A percentile compares a stretch with the other conserved stretches of the same genome.
These are phyloP conservation scores for Clitarchus hookeri DNA, from an alignment of 2,888 invertebrate genomes.

Conservation along the genomic window DNA sequence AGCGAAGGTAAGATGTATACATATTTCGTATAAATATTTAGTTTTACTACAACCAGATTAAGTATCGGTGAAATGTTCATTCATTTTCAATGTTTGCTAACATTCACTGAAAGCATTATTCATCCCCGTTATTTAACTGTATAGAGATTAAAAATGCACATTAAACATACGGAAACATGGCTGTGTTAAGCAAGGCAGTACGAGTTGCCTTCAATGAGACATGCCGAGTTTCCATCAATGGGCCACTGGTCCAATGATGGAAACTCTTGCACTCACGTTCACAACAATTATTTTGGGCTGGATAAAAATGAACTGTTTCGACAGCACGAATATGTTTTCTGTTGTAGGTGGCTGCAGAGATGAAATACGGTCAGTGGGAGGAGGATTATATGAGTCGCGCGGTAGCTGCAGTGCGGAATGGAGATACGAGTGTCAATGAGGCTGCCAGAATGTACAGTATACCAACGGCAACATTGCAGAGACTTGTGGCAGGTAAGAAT, in stretches of 20 bases:
- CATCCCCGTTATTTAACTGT: not conserved
- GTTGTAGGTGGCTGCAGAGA: not conserved
- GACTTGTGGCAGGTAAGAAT: constrained; percentile 3
- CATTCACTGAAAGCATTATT: not conserved
- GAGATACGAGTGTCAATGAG: not conserved
- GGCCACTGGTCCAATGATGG: not conserved
- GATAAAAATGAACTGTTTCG: not conserved
- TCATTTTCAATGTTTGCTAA: not conserved
- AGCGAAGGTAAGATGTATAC: not conserved
- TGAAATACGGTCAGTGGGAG: not conserved
- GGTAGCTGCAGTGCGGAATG: not conserved
- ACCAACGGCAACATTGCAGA: constrained; percentile 1
- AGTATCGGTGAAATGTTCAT: not conserved
- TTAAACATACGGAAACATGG: not conserved
- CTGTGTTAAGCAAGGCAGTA: not conserved
- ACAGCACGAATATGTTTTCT: not conserved
- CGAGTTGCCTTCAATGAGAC: not conserved
- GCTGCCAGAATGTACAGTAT: constrained; percentile 20
- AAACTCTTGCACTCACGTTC: not conserved
- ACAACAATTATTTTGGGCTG: not conserved
- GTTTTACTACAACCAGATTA: not conserved
- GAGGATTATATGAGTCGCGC: constrained; percentile 11
- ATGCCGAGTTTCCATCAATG: not conserved
- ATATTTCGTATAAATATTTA: not conserved
- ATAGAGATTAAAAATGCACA: not conserved